Percentiles rank a stretch among this genome's conserved stretches.
Conservation (phyloP, 37 sponge, comb jelly and placozoan species). For the Mnemiopsis leidyi region DNA sequence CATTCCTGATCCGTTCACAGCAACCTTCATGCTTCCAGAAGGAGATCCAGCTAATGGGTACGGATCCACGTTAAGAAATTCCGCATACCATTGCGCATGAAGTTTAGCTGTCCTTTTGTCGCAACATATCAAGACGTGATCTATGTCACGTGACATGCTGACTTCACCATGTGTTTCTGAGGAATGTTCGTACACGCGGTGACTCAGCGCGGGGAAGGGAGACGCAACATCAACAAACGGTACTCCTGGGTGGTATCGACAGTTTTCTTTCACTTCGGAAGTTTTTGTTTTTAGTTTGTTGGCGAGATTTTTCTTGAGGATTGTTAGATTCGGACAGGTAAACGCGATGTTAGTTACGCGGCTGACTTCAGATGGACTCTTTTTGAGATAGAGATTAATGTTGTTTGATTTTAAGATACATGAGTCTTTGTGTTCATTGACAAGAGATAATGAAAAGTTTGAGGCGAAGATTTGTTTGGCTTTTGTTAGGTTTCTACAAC, state of each 20-base stretch:
- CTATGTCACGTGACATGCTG: not conserved
- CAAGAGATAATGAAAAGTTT: not conserved
- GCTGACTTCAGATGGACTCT: not conserved
- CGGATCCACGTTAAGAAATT: not conserved
- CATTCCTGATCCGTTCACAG: constrained; percentile 44
- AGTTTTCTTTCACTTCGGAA: not conserved
- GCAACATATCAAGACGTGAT: constrained; percentile 27
- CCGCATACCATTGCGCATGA: constrained; percentile 23
- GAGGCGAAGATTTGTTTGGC: not conserved
- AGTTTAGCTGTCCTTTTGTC: not conserved
- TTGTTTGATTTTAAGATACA: not conserved
- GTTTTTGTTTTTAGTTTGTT: not conserved
- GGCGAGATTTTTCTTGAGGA: not conserved
- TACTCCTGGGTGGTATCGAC: not conserved
- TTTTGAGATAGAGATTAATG: not conserved
- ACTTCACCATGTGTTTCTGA: not conserved
- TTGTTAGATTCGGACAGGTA: not conserved
- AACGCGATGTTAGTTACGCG: constrained; percentile 3
- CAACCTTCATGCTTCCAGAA: constrained; percentile 31
- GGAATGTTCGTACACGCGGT: not conserved
- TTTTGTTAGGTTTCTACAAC: not conserved
- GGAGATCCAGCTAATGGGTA: not conserved
- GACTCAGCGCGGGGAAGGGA: not conserved
- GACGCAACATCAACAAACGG: not conserved
- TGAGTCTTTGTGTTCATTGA: not conserved